Percentiles rank a stretch among this genome's conserved stretches.
Conservation (phyloP, 2,797 vertebrate genomes). For the Fistularia tabacaria region DNA sequence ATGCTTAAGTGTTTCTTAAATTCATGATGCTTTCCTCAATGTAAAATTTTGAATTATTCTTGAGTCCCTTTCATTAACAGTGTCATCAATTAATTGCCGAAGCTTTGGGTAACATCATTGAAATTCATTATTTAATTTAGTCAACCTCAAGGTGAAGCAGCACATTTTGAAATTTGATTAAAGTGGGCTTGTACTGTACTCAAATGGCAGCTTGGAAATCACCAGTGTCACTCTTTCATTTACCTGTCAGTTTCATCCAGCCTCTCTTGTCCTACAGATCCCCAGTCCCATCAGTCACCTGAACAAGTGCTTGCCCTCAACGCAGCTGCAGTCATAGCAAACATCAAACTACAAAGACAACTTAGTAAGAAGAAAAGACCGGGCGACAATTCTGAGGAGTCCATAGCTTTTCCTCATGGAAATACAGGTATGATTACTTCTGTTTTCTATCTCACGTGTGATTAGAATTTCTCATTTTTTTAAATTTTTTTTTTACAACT, state of each 20-base stretch:
- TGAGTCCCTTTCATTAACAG: slow-evolving; percentile 65
- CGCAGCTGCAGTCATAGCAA: slow-evolving; percentile 75
- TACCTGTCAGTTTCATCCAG: slow-evolving; percentile 23
- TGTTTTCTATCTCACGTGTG: slow-evolving; percentile 1
- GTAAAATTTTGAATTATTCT: slow-evolving; percentile 62
- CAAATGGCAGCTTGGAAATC: not conserved
- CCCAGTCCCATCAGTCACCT: slow-evolving; percentile 46
- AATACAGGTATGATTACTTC: slow-evolving; percentile 54
- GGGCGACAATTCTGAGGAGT: slow-evolving; percentile 32
- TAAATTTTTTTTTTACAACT: slow-evolving; percentile 30
- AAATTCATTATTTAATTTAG: slow-evolving; percentile 50
- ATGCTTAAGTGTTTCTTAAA: slow-evolving; percentile 15
- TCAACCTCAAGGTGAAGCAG: slow-evolving; percentile 23
- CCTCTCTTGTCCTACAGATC: slow-evolving; percentile 54
- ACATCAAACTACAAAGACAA: slow-evolving; percentile 76
- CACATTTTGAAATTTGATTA: slow-evolving; percentile 18
- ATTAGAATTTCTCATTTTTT: slow-evolving; percentile 16
- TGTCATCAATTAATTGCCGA: slow-evolving; percentile 57
- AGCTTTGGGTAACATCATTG: slow-evolving; percentile 37
- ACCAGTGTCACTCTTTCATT: slow-evolving; percentile 13
- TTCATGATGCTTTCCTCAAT: slow-evolving; percentile 28
- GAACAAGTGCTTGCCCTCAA: slow-evolving; percentile 72
- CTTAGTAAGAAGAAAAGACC: slow-evolving; percentile 59
- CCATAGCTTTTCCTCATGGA: slow-evolving; percentile 24
- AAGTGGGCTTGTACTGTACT: slow-evolving; percentile 14